These are phyloP conservation scores for Pegoplata infirma DNA, from an alignment of 2,888 invertebrate genomes.

Conservation along the genomic window DNA sequence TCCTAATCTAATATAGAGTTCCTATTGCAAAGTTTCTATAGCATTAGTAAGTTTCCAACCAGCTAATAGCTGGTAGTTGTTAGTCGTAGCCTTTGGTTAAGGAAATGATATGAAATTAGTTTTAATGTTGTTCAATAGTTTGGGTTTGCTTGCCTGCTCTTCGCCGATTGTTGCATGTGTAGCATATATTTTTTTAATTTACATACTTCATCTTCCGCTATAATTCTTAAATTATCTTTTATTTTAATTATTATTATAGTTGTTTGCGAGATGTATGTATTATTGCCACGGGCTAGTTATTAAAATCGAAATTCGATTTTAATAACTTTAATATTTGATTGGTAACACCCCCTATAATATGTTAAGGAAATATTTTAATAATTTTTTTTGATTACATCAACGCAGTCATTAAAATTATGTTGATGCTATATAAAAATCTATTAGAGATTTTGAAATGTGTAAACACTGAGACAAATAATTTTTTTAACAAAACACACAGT, in stretches of 20 bases:
- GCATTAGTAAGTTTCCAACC: no score
- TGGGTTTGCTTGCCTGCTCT: no score
- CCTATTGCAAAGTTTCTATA: no score
- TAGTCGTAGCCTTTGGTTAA: conserved; percentile 28
- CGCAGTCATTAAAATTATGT: no score
- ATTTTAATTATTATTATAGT: conserved; percentile 4
- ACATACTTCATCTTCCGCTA: conserved; percentile 30
- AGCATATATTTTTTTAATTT: conserved; percentile 16
- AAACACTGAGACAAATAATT: no score
- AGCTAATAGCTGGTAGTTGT: background rate
- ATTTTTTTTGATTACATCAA: no score
- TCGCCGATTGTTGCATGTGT: conserved; percentile 31
- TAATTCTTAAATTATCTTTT: conserved; percentile 9
- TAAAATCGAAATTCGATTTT: conserved; percentile 30
- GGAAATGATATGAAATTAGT: conserved; percentile 47
- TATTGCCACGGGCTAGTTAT: conserved; percentile 1
- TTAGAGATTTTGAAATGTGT: no score
- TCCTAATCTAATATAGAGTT: conserved; percentile 27
- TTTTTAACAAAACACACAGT: no score
- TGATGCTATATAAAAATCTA: no score
- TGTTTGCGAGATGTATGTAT: background rate
- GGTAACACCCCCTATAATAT: conserved; percentile 15
- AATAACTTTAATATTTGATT: conserved; percentile 27
- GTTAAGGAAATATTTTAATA: no score
- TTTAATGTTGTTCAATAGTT: conserved; percentile 29